Conservation (phyloP, 1,140 invertebrate genomes). For the Phymastichus coffea region DNA sequence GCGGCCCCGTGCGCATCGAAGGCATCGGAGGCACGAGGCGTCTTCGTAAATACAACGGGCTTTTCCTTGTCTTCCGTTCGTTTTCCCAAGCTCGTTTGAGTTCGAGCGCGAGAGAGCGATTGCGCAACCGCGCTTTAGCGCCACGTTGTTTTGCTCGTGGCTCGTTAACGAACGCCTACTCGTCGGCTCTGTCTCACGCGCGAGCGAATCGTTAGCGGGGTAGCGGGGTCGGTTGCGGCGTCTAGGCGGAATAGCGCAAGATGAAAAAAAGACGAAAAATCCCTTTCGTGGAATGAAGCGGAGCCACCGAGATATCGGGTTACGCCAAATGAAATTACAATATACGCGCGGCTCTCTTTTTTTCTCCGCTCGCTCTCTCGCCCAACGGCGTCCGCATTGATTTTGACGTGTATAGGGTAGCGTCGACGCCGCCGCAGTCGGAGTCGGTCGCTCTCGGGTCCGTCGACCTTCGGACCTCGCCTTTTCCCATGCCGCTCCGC, state of each 20-base stretch:
- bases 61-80: background rate
- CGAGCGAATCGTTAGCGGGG: too few relatives aligned
- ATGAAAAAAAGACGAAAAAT: background rate
- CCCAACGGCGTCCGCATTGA: slow-evolving; percentile 31
- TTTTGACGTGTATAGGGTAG: slow-evolving; percentile 41
- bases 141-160: background rate
- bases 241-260: too few relatives aligned
- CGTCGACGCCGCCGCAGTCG: slow-evolving; percentile 3
- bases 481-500: background rate
- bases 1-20: slow-evolving; percentile 47
- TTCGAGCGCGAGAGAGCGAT: background rate
- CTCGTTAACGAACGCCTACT: background rate
- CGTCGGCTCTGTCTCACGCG: background rate
- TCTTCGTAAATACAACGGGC: slow-evolving; percentile 51
- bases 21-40: slow-evolving; percentile 46
- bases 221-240: too few relatives aligned
- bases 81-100: background rate
- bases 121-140: background rate
- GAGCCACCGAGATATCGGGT: slow-evolving; percentile 37
- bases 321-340: slow-evolving; percentile 54
- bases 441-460: slow-evolving; percentile 11
- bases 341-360: slow-evolving; percentile 24
- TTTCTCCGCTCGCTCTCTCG: background rate
- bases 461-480: slow-evolving; percentile 21
- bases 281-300: slow-evolving; percentile 15